Evolutionary conservation across 1,140 invertebrate genomes (phyloP).

Genomic region (Globodera rostochiensis): DNA sequence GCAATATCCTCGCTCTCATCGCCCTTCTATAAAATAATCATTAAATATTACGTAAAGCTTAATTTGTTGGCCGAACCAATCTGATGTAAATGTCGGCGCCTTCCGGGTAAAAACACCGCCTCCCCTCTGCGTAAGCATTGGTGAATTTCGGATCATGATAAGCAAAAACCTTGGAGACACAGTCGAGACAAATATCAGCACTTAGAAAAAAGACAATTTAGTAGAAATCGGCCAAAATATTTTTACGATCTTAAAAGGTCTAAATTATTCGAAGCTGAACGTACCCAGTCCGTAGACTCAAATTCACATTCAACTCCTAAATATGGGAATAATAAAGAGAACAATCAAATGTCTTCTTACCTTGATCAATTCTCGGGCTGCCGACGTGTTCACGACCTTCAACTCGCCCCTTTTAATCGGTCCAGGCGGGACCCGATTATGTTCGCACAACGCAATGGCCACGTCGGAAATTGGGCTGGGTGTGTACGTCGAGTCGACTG

Average conservation of each 20-base stretch:
- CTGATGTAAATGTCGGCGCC: slow-evolving; percentile 43
- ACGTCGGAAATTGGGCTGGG: slow-evolving; percentile 27
- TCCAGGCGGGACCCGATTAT: slow-evolving; percentile 31
- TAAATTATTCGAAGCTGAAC: slow-evolving; percentile 5
- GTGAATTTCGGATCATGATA: not conserved
- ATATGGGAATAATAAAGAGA: not conserved
- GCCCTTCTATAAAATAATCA: slow-evolving; percentile 36
- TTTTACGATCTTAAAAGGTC: not conserved
- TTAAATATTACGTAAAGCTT: not conserved
- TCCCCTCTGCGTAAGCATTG: not conserved
- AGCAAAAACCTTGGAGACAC: slow-evolving; percentile 22
- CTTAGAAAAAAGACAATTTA: not conserved
- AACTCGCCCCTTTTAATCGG: slow-evolving; percentile 25
- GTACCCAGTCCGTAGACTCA: slow-evolving; percentile 1
- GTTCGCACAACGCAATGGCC: slow-evolving; percentile 35
- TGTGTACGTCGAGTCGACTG: not conserved
- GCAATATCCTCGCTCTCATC: slow-evolving; percentile 34
- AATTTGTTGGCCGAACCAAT: slow-evolving; percentile 24
- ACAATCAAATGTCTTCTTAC: slow-evolving; percentile 9
- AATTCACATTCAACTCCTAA: slow-evolving; percentile 1
- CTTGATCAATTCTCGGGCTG: not conserved
- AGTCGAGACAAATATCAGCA: slow-evolving; percentile 18
- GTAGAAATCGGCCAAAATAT: not conserved
- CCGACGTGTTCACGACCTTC: slow-evolving; percentile 29
- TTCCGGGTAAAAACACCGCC: slow-evolving; percentile 36